A percentile compares a stretch with the other conserved stretches of the same genome.
phyloP scores from a whole-genome alignment of 2,888 invertebrate genomes.

The Carterocephalus palaemon region DNA sequence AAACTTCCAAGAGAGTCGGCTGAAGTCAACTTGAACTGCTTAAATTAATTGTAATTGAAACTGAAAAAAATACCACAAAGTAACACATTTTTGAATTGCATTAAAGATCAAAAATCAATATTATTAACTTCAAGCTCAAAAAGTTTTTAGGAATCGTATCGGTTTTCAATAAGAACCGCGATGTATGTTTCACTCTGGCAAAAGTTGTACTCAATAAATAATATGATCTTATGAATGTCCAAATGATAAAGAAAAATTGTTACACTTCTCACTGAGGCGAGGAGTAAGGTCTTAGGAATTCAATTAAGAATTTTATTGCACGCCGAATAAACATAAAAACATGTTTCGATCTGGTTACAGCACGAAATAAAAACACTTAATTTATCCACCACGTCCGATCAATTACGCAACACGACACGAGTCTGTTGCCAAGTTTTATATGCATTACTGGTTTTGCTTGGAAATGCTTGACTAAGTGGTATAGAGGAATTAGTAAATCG shows the following conservation, averaged over 20 bases:
- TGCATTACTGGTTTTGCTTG: conserved; percentile 40
- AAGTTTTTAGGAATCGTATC: no score
- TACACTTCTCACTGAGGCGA: conserved; percentile 12
- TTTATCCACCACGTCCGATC: conserved; percentile 43
- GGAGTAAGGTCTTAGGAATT: conserved; percentile 34
- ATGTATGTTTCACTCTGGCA: no score
- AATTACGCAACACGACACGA: conserved; percentile 41
- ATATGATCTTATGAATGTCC: not conserved
- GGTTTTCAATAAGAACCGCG: no score
- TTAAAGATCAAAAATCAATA: no score
- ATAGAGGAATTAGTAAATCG: conserved; percentile 38
- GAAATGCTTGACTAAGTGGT: conserved; percentile 36
- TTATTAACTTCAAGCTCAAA: no score
- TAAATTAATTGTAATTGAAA: no score
- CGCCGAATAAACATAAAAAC: conserved; percentile 42
- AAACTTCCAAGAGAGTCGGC: no score
- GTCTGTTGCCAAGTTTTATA: conserved; percentile 38
- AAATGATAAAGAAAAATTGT: not conserved
- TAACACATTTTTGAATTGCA: no score
- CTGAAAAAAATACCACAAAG: no score
- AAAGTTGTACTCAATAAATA: no score
- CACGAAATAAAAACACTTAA: conserved; percentile 41
- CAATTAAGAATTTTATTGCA: conserved; percentile 47
- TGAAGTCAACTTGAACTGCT: no score
- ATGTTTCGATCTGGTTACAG: conserved; percentile 38